A percentile compares a stretch with the other conserved stretches of the same genome.
Conservation (phyloP, 2,797 vertebrate genomes). For the Crax fasciolata region DNA sequence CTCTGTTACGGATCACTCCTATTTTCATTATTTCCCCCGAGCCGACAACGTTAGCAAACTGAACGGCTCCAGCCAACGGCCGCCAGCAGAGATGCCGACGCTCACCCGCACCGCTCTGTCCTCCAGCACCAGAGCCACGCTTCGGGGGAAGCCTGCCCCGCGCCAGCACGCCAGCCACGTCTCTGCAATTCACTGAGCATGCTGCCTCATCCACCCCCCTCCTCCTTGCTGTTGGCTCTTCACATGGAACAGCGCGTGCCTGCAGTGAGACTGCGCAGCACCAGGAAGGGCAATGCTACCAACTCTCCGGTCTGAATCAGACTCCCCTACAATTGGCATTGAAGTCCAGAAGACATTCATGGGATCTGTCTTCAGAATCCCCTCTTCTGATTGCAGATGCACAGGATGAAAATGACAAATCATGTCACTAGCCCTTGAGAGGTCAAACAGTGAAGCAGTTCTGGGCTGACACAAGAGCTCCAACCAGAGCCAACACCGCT, state of each 20-base stretch:
- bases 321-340: neutral
- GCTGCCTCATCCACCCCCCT: neutral
- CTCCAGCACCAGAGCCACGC: neutral
- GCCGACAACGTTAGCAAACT: neutral
- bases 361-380: neutral
- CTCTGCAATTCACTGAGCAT: neutral
- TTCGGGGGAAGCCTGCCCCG: neutral
- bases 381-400: neutral
- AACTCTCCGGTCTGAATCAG: neutral
- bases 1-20: neutral
- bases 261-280: neutral
- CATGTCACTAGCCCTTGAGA: rapidly evolving
- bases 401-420: neutral
- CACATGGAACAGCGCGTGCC: neutral
- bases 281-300: neutral
- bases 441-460: neutral
- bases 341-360: neutral
- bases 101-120: neutral
- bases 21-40: neutral
- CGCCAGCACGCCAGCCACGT: neutral
- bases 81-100: neutral
- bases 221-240: neutral
- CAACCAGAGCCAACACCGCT: neutral
- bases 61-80: neutral
- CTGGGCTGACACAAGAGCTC: neutral